phyloP scores from a whole-genome alignment of 2,888 invertebrate species.

The Yponomeuta cagnagella region DNA sequence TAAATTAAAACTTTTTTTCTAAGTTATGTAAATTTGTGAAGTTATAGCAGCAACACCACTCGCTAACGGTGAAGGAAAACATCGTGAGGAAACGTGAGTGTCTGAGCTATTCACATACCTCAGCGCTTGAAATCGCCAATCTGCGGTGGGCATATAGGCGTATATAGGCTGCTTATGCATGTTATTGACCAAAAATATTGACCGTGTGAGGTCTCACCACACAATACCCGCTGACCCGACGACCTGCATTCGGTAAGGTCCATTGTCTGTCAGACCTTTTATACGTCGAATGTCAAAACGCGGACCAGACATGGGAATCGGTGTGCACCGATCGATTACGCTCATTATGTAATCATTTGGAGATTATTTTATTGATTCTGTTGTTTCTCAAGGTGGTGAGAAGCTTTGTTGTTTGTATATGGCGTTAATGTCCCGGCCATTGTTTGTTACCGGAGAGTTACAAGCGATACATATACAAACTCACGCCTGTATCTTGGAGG shows the following conservation, averaged over 20 bases:
- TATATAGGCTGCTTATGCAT: too few species aligned
- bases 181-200: not conserved
- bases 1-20: too few species aligned
- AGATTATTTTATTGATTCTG: not conserved
- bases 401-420: not conserved
- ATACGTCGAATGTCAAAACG: not conserved
- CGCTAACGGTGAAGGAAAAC: too few species aligned
- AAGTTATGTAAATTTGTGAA: too few species aligned
- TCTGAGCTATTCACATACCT: too few species aligned
- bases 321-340: not conserved
- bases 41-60: too few species aligned
- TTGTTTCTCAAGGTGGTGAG: not conserved
- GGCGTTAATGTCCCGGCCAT: not conserved
- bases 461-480: too few species aligned
- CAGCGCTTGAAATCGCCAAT: too few species aligned
- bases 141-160: too few species aligned
- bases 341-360: not conserved
- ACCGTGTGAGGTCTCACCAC: not conserved
- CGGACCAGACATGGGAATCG: not conserved
- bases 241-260: constrained; percentile 5
- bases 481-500: too few species aligned
- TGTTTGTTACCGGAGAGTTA: not conserved
- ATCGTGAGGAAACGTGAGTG: too few species aligned
- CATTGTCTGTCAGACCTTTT: constrained; percentile 1
- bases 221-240: not conserved